These are phyloP conservation scores for Rhynchonycteris naso DNA, from an alignment of 2,797 vertebrate genomes.

Conservation along the genomic window DNA sequence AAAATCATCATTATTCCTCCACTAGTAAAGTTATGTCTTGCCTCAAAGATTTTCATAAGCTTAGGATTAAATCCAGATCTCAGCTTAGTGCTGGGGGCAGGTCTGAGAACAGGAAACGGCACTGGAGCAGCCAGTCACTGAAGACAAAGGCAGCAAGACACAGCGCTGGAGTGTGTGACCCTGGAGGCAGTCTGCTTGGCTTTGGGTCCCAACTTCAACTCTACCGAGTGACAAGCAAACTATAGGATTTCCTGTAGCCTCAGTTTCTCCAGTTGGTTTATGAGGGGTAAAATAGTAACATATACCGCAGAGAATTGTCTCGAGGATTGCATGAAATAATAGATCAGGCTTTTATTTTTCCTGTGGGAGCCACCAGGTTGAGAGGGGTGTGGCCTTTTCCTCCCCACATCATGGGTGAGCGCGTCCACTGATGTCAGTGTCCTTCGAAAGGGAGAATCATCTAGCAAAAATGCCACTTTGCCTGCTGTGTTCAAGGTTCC, in stretches of 20 bases:
- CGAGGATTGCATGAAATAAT: background rate
- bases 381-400: no score
- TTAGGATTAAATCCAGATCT: slow-evolving; percentile 5
- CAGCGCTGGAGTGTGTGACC: background rate
- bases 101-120: background rate
- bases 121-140: background rate
- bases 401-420: no score
- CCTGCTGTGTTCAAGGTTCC: no score
- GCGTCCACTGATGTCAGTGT: no score
- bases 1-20: background rate
- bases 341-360: no score
- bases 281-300: background rate
- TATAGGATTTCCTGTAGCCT: background rate
- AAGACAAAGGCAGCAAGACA: background rate
- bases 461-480: no score
- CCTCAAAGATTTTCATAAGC: background rate
- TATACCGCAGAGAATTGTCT: background rate
- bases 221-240: background rate
- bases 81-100: background rate
- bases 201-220: background rate
- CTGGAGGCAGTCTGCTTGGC: background rate
- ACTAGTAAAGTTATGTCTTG: background rate
- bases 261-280: background rate
- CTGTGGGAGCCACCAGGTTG: no score
- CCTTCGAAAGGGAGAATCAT: no score